phyloP scores from a whole-genome alignment of 1,140 invertebrate species.

The Drosophila mojavensis region DNA sequence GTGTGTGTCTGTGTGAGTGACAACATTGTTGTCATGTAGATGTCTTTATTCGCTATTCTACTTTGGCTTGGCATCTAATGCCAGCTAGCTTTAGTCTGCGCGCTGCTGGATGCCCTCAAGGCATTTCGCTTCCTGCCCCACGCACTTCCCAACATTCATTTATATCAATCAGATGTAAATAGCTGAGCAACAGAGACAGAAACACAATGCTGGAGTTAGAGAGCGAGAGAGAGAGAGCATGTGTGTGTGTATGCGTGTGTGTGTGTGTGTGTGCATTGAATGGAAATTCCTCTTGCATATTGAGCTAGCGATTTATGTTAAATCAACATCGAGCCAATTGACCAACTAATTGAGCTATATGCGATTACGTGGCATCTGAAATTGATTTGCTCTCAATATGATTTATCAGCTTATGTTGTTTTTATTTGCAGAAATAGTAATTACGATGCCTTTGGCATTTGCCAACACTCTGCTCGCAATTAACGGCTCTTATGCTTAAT shows the following conservation, averaged over 20 bases:
- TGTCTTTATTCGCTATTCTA: constrained; percentile 56
- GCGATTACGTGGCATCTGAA: constrained; percentile 15
- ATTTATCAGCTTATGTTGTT: constrained; percentile 23
- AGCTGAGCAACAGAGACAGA: not conserved
- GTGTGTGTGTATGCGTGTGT: not conserved
- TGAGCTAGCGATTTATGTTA: constrained; percentile 38
- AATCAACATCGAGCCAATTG: constrained; percentile 45
- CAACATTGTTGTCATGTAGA: constrained; percentile 69
- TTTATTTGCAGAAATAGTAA: not conserved
- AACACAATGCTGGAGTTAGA: not conserved
- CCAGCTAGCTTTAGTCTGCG: not conserved
- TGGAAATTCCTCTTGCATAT: constrained; percentile 39
- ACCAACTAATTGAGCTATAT: constrained; percentile 51
- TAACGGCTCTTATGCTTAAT: not conserved
- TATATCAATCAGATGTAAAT: constrained; percentile 43
- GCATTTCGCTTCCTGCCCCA: not conserved
- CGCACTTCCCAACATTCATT: not conserved
- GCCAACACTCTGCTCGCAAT: not conserved
- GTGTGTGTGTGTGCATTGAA: not conserved
- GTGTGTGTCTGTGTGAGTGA: constrained; percentile 42
- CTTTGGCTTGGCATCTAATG: constrained; percentile 20
- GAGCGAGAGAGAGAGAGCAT: not conserved
- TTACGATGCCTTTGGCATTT: not conserved
- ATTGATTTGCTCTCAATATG: constrained; percentile 35
- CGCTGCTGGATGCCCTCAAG: not conserved